Conservation (phyloP, 2,888 invertebrate genomes). For the Cheilosia variabilis region DNA sequence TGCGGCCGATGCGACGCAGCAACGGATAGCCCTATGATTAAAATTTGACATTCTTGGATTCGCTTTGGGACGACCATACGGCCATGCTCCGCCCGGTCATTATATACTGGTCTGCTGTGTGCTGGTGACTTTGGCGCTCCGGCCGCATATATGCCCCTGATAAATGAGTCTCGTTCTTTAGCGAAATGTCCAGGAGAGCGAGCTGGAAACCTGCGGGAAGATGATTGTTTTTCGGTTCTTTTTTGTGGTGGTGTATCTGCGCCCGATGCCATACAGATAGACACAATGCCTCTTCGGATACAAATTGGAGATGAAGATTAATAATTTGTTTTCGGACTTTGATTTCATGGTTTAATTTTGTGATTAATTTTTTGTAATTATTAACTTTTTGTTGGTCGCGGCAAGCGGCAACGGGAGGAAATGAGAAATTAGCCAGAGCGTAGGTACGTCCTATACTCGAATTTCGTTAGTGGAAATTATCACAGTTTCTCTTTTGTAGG, state of each 20-base stretch:
- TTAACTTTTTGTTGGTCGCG: conserved; percentile 38
- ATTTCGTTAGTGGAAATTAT: conserved; percentile 36
- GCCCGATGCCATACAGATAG: conserved; percentile 28
- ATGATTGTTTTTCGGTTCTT: conserved; percentile 65
- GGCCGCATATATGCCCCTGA: conserved; percentile 61
- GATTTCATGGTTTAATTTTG: conserved; percentile 75
- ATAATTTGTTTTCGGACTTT: conserved; percentile 74
- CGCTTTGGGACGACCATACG: conserved; percentile 14
- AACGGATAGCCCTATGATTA: conserved; percentile 70
- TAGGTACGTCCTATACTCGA: too few relatives aligned
- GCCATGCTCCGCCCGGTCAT: conserved; percentile 60
- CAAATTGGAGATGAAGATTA: conserved; percentile 73
- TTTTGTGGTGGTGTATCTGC: conserved; percentile 64
- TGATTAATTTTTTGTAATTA: conserved; percentile 75
- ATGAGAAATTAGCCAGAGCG: conserved; percentile 49
- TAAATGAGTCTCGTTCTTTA: conserved; percentile 65
- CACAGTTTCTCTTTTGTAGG: conserved; percentile 2
- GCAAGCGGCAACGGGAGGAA: conserved; percentile 13
- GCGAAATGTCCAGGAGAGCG: conserved; percentile 59
- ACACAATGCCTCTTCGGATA: not conserved
- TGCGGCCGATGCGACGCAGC: not conserved
- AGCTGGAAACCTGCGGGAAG: conserved; percentile 3
- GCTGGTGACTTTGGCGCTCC: conserved; percentile 65
- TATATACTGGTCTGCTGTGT: conserved; percentile 41
- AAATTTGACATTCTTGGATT: conserved; percentile 74